Conservation (phyloP, 2,797 vertebrate genomes). For the Eidolon dupreanum region DNA sequence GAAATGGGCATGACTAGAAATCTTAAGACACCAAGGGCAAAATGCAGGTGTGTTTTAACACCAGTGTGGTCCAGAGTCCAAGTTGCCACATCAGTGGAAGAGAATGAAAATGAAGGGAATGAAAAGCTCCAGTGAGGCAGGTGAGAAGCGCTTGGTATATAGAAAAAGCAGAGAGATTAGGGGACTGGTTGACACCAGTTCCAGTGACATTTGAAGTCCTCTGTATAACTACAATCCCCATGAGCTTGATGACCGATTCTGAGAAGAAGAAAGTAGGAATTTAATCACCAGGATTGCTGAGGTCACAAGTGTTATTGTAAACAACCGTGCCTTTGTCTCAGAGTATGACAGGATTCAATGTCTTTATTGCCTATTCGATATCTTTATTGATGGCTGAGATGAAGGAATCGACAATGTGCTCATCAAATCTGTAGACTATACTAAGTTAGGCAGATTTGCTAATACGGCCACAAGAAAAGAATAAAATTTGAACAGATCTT, state of each 20-base stretch:
- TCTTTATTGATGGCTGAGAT: conserved; percentile 61
- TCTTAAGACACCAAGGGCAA: not conserved
- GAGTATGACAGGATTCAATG: conserved; percentile 57
- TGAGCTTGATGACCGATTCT: not conserved
- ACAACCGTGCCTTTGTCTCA: conserved; percentile 29
- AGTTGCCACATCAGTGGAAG: not conserved
- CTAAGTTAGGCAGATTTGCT: conserved; percentile 53
- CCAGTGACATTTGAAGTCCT: not conserved
- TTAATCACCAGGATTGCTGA: conserved; percentile 20
- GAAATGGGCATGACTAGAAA: not conserved
- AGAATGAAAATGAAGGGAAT: not conserved
- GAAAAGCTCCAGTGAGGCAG: not conserved
- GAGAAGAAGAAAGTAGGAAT: conserved; percentile 24
- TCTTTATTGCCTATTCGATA: conserved; percentile 68
- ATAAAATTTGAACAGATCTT: conserved; percentile 51
- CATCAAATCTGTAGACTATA: conserved; percentile 28
- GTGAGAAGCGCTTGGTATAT: not conserved
- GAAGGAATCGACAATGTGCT: conserved; percentile 55
- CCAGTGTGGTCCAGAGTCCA: not conserved
- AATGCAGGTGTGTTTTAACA: not conserved
- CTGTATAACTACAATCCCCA: conserved; percentile 5
- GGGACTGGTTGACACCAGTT: not conserved
- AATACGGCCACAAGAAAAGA: conserved; percentile 1
- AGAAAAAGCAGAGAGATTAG: not conserved
- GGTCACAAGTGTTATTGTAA: conserved; percentile 64